phyloP scores from a whole-genome alignment of 2,113 vertebrate genomes.

The Microtus ochrogaster region DNA sequence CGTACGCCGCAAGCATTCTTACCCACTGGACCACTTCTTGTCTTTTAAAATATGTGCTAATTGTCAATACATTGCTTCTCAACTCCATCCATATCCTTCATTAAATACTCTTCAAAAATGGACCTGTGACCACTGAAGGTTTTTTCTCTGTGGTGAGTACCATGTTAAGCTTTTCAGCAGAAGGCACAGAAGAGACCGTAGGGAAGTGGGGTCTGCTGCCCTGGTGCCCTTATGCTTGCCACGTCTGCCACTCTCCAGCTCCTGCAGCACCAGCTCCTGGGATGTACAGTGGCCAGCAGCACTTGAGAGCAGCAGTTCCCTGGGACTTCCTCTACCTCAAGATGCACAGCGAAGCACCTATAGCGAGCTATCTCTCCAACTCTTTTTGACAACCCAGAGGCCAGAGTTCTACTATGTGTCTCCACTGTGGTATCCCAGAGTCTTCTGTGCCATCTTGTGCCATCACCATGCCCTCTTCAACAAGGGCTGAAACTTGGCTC shows the following conservation, averaged over 20 bases:
- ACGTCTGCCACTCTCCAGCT: too few relatives aligned
- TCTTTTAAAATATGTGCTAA: not conserved
- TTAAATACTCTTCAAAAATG: constrained; percentile 6
- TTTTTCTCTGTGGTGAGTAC: not conserved
- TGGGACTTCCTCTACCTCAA: not conserved
- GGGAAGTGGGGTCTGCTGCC: not conserved
- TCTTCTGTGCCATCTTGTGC: not conserved
- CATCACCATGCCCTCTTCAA: not conserved
- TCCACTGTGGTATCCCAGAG: not conserved
- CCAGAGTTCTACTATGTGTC: not conserved
- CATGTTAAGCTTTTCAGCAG: not conserved
- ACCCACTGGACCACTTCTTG: not conserved
- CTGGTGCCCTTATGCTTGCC: not conserved
- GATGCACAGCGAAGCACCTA: not conserved
- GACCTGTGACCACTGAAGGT: not conserved
- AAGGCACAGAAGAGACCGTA: not conserved
- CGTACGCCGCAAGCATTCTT: not conserved
- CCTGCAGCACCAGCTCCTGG: not conserved
- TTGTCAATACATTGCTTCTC: not conserved
- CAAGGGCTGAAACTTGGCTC: not conserved
- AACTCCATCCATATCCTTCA: not conserved
- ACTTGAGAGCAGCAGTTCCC: not conserved
- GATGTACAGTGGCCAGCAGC: too few relatives aligned
- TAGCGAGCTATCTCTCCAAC: not conserved
- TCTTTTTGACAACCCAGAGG: not conserved